phyloP scores from a whole-genome alignment of 2,797 vertebrate species.

The Acanthurus leucopareius region DNA sequence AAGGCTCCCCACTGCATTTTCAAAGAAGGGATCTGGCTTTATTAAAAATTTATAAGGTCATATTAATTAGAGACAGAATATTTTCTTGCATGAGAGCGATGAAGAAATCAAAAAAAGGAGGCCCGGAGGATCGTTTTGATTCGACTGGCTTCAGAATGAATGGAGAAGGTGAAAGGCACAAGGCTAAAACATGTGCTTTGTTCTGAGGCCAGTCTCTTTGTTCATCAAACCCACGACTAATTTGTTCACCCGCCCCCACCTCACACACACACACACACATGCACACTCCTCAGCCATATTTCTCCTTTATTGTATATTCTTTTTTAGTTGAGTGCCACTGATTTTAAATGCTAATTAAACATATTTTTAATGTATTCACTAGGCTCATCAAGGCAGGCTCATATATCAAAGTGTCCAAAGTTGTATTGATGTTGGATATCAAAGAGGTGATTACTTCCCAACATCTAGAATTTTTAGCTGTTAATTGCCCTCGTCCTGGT shows the following conservation, averaged over 20 bases:
- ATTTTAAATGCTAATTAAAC: slow-evolving; percentile 91
- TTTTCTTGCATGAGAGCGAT: slow-evolving; percentile 81
- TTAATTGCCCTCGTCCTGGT: slow-evolving; percentile 79
- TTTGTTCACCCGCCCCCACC: slow-evolving; percentile 16
- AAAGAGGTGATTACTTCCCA: slow-evolving; percentile 87
- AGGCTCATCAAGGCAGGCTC: slow-evolving; percentile 85
- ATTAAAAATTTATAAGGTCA: slow-evolving; percentile 87
- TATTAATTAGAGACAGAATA: slow-evolving; percentile 86
- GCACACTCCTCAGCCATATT: slow-evolving; percentile 73
- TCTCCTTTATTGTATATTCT: slow-evolving; percentile 86
- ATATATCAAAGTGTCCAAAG: slow-evolving; percentile 89
- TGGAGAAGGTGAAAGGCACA: slow-evolving; percentile 84
- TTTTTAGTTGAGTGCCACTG: slow-evolving; percentile 80
- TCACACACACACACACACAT: slow-evolving; percentile 43
- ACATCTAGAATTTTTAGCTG: slow-evolving; percentile 79
- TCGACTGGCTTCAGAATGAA: slow-evolving; percentile 79
- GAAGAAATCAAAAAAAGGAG: slow-evolving; percentile 80
- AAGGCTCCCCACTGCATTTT: slow-evolving; percentile 80
- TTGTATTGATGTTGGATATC: slow-evolving; percentile 89
- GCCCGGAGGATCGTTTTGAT: slow-evolving; percentile 81
- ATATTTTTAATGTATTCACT: slow-evolving; percentile 88
- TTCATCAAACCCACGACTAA: slow-evolving; percentile 83
- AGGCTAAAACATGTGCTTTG: slow-evolving; percentile 82
- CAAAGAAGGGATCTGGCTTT: slow-evolving; percentile 77
- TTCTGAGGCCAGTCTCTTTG: slow-evolving; percentile 84